Evolutionary conservation across 2,888 invertebrate genomes (phyloP).

Genomic region (Lasioglossum zephyrum): DNA sequence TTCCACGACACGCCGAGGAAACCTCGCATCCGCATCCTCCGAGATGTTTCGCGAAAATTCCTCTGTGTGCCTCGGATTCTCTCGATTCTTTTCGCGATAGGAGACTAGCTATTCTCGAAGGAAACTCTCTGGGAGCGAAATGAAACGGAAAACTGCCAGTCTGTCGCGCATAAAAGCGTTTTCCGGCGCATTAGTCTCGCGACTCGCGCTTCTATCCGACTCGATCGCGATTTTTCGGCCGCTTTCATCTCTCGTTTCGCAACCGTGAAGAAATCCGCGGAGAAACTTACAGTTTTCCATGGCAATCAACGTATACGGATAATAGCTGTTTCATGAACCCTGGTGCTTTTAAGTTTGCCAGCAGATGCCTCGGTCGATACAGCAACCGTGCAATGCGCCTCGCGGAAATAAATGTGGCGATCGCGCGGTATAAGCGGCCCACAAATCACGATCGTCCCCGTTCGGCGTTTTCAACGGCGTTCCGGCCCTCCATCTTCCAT

Average conservation of each 20-base stretch:
- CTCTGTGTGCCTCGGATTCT: background rate
- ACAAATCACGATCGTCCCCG: conserved; percentile 64
- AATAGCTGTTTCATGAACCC: background rate
- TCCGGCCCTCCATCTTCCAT: conserved; percentile 42
- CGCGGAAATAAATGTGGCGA: conserved; percentile 63
- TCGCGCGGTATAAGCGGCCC: conserved; percentile 61
- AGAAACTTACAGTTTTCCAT: background rate
- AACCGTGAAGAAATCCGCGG: background rate
- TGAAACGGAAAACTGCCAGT: conserved; percentile 27
- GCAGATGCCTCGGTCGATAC: background rate
- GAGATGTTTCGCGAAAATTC: background rate
- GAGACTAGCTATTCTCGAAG: background rate
- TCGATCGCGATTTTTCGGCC: background rate
- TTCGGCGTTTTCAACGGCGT: conserved; percentile 57
- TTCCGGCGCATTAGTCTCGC: background rate
- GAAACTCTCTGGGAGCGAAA: background rate
- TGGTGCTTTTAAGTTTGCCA: background rate
- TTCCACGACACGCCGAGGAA: background rate
- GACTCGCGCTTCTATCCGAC: background rate
- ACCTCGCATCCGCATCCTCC: background rate
- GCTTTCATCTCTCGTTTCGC: background rate
- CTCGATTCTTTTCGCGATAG: conserved; percentile 12
- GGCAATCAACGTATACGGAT: background rate
- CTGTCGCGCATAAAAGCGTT: background rate
- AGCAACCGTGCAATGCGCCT: background rate